A percentile compares a stretch with the other conserved stretches of the same genome.
Conservation (phyloP, 2,888 invertebrate species). For the Aphidius colemani region DNA sequence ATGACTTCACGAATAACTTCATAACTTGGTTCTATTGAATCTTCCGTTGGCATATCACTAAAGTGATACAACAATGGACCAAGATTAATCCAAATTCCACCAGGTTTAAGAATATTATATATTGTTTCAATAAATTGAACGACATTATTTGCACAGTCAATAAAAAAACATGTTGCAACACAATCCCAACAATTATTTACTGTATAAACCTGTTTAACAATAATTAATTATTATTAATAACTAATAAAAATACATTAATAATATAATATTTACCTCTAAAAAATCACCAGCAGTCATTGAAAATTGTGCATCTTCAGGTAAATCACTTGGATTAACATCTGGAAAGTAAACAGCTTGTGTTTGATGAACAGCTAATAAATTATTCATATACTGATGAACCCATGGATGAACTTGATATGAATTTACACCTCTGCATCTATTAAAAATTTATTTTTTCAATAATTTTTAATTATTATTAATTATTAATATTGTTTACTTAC, state of each 20-base stretch:
- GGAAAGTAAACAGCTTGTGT: constrained; percentile 80
- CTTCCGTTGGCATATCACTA: constrained; percentile 83
- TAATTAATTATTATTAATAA: not conserved
- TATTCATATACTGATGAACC: constrained; percentile 94
- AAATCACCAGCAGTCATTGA: constrained; percentile 98
- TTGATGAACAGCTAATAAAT: constrained; percentile 81
- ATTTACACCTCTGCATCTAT: constrained; percentile 68
- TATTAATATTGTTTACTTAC: constrained; percentile 56
- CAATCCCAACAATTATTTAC: constrained; percentile 81
- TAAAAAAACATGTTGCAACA: constrained; percentile 96
- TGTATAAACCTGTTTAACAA: constrained; percentile 67
- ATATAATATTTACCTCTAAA: constrained; percentile 70
- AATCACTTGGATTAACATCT: constrained; percentile 79
- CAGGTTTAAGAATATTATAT: constrained; percentile 85
- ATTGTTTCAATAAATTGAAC: constrained; percentile 94
- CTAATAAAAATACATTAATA: not conserved
- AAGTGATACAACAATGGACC: constrained; percentile 91
- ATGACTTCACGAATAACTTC: constrained; percentile 81
- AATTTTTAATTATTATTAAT: constrained; percentile 35
- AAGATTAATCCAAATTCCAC: constrained; percentile 86
- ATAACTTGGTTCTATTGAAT: constrained; percentile 92
- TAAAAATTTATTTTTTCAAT: constrained; percentile 22
- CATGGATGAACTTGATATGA: constrained; percentile 87
- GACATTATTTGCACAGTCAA: constrained; percentile 97
- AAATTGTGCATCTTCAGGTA: constrained; percentile 72